These are phyloP conservation scores for Aromia moschata DNA, from an alignment of 2,888 invertebrate genomes.

Conservation along the genomic window DNA sequence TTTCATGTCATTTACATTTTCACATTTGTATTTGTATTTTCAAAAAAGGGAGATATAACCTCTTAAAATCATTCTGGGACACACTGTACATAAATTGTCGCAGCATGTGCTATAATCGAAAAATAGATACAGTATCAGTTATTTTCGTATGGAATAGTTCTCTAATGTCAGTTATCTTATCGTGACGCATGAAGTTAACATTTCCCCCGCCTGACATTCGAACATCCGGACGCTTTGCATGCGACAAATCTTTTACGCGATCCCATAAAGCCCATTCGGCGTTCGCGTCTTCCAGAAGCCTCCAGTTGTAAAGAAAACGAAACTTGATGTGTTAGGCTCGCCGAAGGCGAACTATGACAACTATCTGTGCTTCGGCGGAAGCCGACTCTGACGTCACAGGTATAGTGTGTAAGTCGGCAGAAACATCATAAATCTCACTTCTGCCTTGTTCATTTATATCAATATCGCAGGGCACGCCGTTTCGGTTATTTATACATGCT, in stretches of 20 bases:
- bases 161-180: no score
- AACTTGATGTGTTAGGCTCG: slow-evolving; percentile 1
- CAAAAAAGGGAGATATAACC: no score
- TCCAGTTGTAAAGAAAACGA: slow-evolving; percentile 2
- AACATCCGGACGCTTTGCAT: background rate
- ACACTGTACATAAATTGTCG: no score
- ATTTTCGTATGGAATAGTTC: no score
- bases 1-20: no score
- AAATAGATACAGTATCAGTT: no score
- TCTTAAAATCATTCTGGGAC: no score
- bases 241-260: background rate
- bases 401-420: slow-evolving; percentile 22
- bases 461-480: slow-evolving; percentile 28
- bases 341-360: background rate
- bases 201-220: background rate
- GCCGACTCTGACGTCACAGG: slow-evolving; percentile 2
- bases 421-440: slow-evolving; percentile 41
- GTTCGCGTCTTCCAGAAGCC: background rate
- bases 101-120: no score
- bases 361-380: slow-evolving; percentile 6
- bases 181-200: no score
- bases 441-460: slow-evolving; percentile 41
- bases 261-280: slow-evolving; percentile 1
- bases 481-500: slow-evolving; percentile 10
- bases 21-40: no score